phyloP scores from a whole-genome alignment of 2,113 vertebrate species.

The Trinectes maculatus region DNA sequence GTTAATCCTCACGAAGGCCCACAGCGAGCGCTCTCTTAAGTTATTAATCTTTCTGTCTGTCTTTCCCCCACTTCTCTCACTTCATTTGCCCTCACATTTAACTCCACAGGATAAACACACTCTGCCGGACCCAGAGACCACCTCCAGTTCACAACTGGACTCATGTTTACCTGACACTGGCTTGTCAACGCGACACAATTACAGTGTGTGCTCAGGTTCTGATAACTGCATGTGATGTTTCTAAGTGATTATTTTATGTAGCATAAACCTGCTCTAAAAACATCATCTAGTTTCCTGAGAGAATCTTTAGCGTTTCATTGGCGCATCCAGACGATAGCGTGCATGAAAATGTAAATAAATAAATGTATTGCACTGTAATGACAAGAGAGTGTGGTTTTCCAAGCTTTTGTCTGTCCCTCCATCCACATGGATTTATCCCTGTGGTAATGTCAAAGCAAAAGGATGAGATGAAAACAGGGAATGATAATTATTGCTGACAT shows the following conservation, averaged over 20 bases:
- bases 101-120: conserved; percentile 43
- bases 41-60: conserved; percentile 65
- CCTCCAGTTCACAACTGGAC: conserved; percentile 58
- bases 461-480: neutral
- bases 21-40: conserved; percentile 50
- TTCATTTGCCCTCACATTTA: conserved; percentile 54
- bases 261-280: no score
- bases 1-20: conserved; percentile 66
- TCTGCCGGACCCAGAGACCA: conserved; percentile 61
- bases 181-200: conserved; percentile 66
- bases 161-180: conserved; percentile 68
- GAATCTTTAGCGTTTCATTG: no score
- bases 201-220: conserved; percentile 61
- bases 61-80: conserved; percentile 19
- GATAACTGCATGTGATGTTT: conserved; percentile 54
- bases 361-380: no score
- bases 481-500: neutral
- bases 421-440: neutral
- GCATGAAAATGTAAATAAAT: no score
- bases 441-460: no score
- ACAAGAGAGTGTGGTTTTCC: neutral
- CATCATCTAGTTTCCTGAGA: no score
- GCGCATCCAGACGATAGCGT: no score
- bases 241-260: neutral
- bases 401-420: neutral